Evolutionary conservation across 1,140 invertebrate genomes (phyloP).

Genomic region (Drosophila azteca): DNA sequence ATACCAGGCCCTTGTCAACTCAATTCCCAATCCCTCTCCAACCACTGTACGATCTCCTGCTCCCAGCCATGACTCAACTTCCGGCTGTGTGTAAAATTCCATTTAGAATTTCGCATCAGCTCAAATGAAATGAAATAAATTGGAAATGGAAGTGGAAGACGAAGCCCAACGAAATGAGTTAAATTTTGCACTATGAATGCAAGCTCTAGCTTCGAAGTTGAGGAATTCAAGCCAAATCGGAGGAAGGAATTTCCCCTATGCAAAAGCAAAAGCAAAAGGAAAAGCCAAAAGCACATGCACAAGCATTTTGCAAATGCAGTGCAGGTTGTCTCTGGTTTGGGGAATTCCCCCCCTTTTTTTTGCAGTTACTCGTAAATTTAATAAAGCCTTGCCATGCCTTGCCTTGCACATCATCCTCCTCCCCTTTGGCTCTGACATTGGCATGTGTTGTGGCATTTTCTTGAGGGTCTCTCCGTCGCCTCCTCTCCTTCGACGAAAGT

Average conservation of each 20-base stretch:
- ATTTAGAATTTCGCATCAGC: constrained; percentile 50
- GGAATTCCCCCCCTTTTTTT: constrained; percentile 20
- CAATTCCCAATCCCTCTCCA: not conserved
- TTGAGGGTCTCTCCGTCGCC: constrained; percentile 18
- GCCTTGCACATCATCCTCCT: not conserved
- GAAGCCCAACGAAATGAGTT: constrained; percentile 26
- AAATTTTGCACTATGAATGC: constrained; percentile 57
- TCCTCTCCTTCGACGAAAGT: constrained; percentile 44
- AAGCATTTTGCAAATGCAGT: constrained; percentile 30
- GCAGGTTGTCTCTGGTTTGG: constrained; percentile 3
- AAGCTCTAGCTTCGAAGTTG: constrained; percentile 16
- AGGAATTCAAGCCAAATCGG: constrained; percentile 61
- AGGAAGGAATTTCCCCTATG: constrained; percentile 54
- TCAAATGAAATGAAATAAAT: constrained; percentile 59
- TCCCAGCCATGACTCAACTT: constrained; percentile 52
- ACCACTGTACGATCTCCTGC: not conserved
- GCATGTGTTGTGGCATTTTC: constrained; percentile 45
- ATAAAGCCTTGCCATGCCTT: constrained; percentile 52
- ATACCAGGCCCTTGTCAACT: no score
- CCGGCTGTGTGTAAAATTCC: constrained; percentile 52
- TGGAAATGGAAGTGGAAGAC: constrained; percentile 17
- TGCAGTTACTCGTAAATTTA: constrained; percentile 73
- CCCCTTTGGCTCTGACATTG: constrained; percentile 6
- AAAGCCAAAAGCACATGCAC: constrained; percentile 29
- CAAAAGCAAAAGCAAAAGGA: constrained; percentile 29